Percentiles rank a stretch among this genome's conserved stretches.
These are phyloP conservation scores for Acronicta aceris DNA, from an alignment of 2,888 invertebrate genomes.

Conservation along the genomic window DNA sequence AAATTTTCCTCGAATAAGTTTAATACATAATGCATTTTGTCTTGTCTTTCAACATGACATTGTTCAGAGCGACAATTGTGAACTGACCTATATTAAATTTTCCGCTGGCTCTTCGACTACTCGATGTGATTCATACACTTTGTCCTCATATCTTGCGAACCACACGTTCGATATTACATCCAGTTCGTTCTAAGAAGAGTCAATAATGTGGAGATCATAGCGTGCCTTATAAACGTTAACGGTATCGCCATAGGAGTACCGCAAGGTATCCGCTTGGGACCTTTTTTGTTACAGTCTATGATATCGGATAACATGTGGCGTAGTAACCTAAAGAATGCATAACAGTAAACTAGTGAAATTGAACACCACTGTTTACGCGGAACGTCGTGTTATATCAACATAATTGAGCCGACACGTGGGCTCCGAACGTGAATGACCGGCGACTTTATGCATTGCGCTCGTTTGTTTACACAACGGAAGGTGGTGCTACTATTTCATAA, in stretches of 20 bases:
- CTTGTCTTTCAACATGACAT: slow-evolving; percentile 39
- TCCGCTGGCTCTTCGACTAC: slow-evolving; percentile 40
- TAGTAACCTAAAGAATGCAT: slow-evolving; percentile 57
- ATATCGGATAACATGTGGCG: slow-evolving; percentile 50
- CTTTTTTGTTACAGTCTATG: slow-evolving; percentile 62
- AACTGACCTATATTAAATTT: slow-evolving; percentile 60
- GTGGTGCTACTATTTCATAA: slow-evolving; percentile 38
- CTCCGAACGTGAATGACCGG: slow-evolving; percentile 59
- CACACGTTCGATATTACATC: slow-evolving; percentile 31
- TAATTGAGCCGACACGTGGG: slow-evolving; percentile 62
- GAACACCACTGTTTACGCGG: slow-evolving; percentile 66
- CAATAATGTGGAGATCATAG: slow-evolving; percentile 49
- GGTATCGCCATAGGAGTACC: slow-evolving; percentile 63
- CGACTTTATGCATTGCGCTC: slow-evolving; percentile 34
- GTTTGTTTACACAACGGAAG: slow-evolving; percentile 48
- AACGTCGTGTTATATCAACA: slow-evolving; percentile 55
- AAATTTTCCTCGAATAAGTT: slow-evolving; percentile 14
- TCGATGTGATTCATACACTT: slow-evolving; percentile 53
- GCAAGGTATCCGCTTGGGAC: slow-evolving; percentile 74
- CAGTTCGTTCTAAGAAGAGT: slow-evolving; percentile 49
- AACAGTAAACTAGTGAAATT: slow-evolving; percentile 68
- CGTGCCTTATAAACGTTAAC: slow-evolving; percentile 51
- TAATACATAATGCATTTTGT: slow-evolving; percentile 32
- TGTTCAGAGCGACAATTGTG: slow-evolving; percentile 35
- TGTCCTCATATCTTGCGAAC: slow-evolving; percentile 39